phyloP scores from a whole-genome alignment of 2,888 invertebrate species.

The Agriopis leucophaearia region DNA sequence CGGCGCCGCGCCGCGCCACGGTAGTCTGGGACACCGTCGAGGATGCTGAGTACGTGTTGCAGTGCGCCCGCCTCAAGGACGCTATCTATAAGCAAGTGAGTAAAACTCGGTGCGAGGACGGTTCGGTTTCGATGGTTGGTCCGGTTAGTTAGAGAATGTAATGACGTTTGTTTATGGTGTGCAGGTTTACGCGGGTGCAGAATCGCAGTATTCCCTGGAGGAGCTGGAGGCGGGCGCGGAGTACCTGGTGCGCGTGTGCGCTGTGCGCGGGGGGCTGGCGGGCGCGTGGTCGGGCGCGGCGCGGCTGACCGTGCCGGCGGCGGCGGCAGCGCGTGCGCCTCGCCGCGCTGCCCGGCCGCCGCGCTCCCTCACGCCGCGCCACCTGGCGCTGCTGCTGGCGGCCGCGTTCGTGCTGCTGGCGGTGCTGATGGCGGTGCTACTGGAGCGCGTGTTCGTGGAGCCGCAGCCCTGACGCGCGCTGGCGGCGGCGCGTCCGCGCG shows the following conservation, averaged over 20 bases:
- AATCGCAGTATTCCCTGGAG: constrained; percentile 87
- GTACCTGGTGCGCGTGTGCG: constrained; percentile 92
- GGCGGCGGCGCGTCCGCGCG: constrained; percentile 71
- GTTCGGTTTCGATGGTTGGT: not conserved
- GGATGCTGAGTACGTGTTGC: constrained; percentile 92
- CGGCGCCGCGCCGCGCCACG: constrained; percentile 69
- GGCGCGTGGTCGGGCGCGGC: constrained; percentile 90
- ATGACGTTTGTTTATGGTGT: not conserved
- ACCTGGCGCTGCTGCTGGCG: constrained; percentile 88
- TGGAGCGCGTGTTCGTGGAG: constrained; percentile 84
- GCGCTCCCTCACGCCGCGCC: constrained; percentile 66
- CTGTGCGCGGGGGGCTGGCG: constrained; percentile 89
- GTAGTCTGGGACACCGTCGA: constrained; percentile 81
- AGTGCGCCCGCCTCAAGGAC: constrained; percentile 81
- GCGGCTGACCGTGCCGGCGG: constrained; percentile 80
- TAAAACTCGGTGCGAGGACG: not conserved
- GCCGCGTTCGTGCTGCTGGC: constrained; percentile 87
- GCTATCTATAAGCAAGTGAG: constrained; percentile 70
- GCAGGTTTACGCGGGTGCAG: constrained; percentile 89
- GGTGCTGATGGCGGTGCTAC: constrained; percentile 87
- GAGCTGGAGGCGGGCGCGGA: constrained; percentile 91
- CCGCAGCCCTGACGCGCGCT: constrained; percentile 81
- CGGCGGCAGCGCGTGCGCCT: constrained; percentile 82
- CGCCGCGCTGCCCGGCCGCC: constrained; percentile 87
- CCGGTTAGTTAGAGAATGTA: not conserved